Conservation (phyloP, 2,888 invertebrate genomes). For the Elysia crispata region DNA sequence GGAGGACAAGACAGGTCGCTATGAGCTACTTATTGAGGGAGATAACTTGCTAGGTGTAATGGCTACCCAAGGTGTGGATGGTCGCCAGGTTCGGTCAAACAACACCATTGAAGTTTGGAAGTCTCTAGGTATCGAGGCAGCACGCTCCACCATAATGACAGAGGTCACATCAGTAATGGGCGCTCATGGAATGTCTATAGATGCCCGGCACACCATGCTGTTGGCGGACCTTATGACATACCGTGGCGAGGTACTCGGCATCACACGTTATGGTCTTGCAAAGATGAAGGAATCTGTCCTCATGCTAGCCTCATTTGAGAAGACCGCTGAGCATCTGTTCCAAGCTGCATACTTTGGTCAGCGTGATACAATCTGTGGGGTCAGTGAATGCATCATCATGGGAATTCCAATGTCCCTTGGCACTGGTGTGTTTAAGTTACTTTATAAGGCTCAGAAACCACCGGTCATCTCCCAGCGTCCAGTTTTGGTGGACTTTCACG, state of each 20-base stretch:
- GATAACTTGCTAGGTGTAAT: constrained; percentile 88
- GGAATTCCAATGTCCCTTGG: constrained; percentile 96
- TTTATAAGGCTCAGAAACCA: constrained; percentile 79
- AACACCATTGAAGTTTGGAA: constrained; percentile 91
- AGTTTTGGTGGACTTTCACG: constrained; percentile 38
- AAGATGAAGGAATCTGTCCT: constrained; percentile 99
- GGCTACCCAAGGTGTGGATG: constrained; percentile 94
- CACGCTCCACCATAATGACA: constrained; percentile 92
- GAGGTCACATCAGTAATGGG: constrained; percentile 98
- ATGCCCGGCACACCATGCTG: constrained; percentile 96
- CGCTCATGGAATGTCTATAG: constrained; percentile 98
- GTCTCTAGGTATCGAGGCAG: constrained; percentile 98
- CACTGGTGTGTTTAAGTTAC: constrained; percentile 94
- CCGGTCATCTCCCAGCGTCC: constrained; percentile 35
- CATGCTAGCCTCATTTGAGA: constrained; percentile 99
- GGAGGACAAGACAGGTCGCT: constrained; percentile 85
- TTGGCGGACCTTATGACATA: constrained; percentile 99
- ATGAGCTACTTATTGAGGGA: constrained; percentile 90
- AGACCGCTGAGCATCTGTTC: constrained; percentile 98
- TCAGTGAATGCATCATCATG: constrained; percentile 98
- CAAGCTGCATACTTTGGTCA: constrained; percentile 99
- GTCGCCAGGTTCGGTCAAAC: constrained; percentile 90
- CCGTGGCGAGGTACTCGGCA: constrained; percentile 94
- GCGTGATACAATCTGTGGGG: constrained; percentile 95
- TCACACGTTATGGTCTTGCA: constrained; percentile 95